Conservation (phyloP, 2,113 vertebrate genomes). For the Hiodon tergisus region DNA sequence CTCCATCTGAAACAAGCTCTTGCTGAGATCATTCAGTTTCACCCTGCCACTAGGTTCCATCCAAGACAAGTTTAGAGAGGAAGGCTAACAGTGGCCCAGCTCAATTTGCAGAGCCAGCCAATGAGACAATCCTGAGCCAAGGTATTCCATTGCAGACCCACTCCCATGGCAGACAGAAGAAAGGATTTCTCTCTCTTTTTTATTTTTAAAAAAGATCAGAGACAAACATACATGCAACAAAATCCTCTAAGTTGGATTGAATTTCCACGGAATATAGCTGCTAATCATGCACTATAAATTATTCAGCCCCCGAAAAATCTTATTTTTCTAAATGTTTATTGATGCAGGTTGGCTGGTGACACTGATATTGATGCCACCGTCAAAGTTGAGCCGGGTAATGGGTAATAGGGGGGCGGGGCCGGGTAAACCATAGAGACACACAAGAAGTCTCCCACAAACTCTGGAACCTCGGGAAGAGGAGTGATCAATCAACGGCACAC, state of each 20-base stretch:
- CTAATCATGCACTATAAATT: slow-evolving; percentile 72
- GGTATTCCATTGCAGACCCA: slow-evolving; percentile 26
- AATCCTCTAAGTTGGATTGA: slow-evolving; percentile 60
- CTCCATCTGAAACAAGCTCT: too few species aligned
- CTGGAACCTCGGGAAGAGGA: slow-evolving; percentile 38
- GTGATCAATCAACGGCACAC: slow-evolving; percentile 56
- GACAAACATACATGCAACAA: slow-evolving; percentile 68
- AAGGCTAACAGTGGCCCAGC: slow-evolving; percentile 16
- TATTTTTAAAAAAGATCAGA: slow-evolving; percentile 52
- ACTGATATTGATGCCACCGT: slow-evolving; percentile 70
- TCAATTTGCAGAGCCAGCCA: background rate
- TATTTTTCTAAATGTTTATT: slow-evolving; percentile 79
- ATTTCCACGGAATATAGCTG: slow-evolving; percentile 64
- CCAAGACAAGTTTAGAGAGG: slow-evolving; percentile 24
- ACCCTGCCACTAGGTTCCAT: slow-evolving; percentile 19
- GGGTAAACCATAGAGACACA: slow-evolving; percentile 49
- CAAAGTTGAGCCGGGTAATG: slow-evolving; percentile 53
- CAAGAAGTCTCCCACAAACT: slow-evolving; percentile 39
- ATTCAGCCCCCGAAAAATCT: slow-evolving; percentile 68
- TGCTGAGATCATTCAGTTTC: slow-evolving; percentile 15
- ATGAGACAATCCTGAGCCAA: slow-evolving; percentile 1
- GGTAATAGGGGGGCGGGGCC: slow-evolving; percentile 34
- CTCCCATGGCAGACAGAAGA: slow-evolving; percentile 19
- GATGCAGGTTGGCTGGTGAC: slow-evolving; percentile 60
- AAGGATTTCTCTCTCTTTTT: slow-evolving; percentile 54